Base-by-base conservation (phyloP, 2,797 vertebrate genomes). In the Syncerus caffer region DNA sequence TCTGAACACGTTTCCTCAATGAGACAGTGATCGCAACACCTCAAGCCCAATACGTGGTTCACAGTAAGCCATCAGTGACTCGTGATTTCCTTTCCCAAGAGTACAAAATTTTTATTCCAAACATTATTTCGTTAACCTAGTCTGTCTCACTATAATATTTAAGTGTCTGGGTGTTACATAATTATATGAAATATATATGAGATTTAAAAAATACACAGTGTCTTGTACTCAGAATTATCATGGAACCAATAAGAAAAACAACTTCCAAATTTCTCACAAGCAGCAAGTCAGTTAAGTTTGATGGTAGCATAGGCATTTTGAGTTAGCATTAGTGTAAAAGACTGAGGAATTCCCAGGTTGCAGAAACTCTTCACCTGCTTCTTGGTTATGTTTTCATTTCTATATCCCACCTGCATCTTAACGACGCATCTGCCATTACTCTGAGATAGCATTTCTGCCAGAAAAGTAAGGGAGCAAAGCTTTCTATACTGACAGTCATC, bases 331-430 rank as follows among this genome's bases (percentile, higher is more conserved):
- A 71, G 50, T 88, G 1, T 51, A 19, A 64, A 27, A 89, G 78
- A 87, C 74, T 78, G 47, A 31, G 62, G 58, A 82, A 29, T 95
- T 87, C 90, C 85, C 17, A 27, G 83, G 47, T 87, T 87, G 16
- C 31, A 89, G 9, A 27, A 83, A 29, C 79, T 91, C 50, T 84
- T 88, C n/a, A 90, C 84, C 90, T 92, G 64, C 90, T 88, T 85
- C 50, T 86, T 74, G 15, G 62, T 85, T 51, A 38, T 97, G 42
- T 80, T 94, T 96, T 96, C 84, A 71, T 97, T 96, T 97, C 95
- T 91, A 57, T 92, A 27, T 85, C 64, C 50, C 55, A 85, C 67
- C 80, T 96, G 45, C 17, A 74, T 90, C 83, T 74, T 92, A 64
- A 64, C 64, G 79, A 90, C 74, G 93, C 55, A 91, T 64, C 53